Conservation (phyloP, 2,113 vertebrate species). For the Microcebus ravelobensis region DNA sequence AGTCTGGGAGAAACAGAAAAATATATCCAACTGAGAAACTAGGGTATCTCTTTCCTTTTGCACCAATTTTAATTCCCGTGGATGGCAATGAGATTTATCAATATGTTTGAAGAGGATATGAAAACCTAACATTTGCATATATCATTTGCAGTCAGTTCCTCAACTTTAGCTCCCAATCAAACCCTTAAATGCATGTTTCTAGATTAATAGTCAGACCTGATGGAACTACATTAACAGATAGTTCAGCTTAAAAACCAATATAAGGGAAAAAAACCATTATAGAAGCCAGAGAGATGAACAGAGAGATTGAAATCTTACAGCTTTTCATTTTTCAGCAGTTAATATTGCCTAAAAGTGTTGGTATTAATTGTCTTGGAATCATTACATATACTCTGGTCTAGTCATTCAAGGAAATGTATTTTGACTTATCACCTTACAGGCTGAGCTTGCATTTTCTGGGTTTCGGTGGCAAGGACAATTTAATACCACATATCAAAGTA, state of each 20-base stretch:
- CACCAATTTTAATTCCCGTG: slow-evolving; percentile 56
- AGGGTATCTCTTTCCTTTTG: slow-evolving; percentile 19
- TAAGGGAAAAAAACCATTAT: slow-evolving; percentile 40
- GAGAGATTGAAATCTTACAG: slow-evolving; percentile 64
- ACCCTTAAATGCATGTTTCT: slow-evolving; percentile 52
- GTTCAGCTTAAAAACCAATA: slow-evolving; percentile 68
- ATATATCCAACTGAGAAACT: slow-evolving; percentile 39
- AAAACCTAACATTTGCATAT: slow-evolving; percentile 72
- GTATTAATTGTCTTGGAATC: slow-evolving; percentile 69
- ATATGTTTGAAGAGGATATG: slow-evolving; percentile 68
- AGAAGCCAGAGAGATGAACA: slow-evolving; percentile 37
- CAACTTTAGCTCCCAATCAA: slow-evolving; percentile 45
- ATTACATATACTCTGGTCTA: slow-evolving; percentile 44
- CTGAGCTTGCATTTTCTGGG: slow-evolving; percentile 65
- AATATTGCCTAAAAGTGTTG: slow-evolving; percentile 60
- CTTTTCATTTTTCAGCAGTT: slow-evolving; percentile 59
- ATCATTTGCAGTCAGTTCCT: slow-evolving; percentile 63
- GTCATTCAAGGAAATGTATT: slow-evolving; percentile 46
- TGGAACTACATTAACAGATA: slow-evolving; percentile 61
- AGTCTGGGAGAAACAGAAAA: slow-evolving; percentile 59
- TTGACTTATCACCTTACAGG: slow-evolving; percentile 58
- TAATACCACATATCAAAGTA: slow-evolving; percentile 60
- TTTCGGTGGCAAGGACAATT: slow-evolving; percentile 59
- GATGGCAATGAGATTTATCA: slow-evolving; percentile 63
- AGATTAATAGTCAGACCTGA: slow-evolving; percentile 64